Percentiles rank a stretch among this genome's conserved stretches.
Conservation (phyloP, 37 sponge, comb jelly and placozoan genomes). For the Halichondria panicea region DNA sequence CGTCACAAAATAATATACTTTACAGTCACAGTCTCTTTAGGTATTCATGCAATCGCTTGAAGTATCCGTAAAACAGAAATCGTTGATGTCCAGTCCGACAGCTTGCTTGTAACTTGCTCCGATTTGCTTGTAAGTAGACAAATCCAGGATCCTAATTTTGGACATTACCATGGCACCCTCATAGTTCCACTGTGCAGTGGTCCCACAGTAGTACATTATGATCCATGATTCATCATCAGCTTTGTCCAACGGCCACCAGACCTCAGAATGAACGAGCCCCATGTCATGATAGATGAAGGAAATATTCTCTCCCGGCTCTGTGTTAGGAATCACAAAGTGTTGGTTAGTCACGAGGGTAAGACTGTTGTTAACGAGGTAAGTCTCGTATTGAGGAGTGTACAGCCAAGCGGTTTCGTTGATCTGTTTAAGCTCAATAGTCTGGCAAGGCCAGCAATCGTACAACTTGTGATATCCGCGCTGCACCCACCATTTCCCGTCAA, state of each 20-base stretch:
- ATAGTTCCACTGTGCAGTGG: constrained; percentile 15
- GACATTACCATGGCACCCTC: constrained; percentile 13
- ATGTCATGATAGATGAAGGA: background rate
- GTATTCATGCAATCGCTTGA: too few relatives aligned
- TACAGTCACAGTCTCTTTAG: too few relatives aligned
- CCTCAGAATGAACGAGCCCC: constrained; percentile 7
- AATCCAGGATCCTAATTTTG: background rate
- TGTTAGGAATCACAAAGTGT: background rate
- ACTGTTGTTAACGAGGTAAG: background rate
- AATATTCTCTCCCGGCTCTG: background rate
- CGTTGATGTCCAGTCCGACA: constrained; percentile 1
- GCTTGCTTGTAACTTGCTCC: background rate
- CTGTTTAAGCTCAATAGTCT: background rate
- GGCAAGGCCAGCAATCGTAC: constrained; percentile 29
- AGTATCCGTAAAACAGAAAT: background rate
- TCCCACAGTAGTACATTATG: constrained; percentile 10
- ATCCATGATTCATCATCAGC: constrained; percentile 19
- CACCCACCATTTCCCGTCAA: constrained; percentile 12
- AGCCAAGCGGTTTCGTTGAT: constrained; percentile 6
- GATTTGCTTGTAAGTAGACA: background rate
- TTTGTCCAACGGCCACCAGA: constrained; percentile 22
- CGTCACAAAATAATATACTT: too few relatives aligned
- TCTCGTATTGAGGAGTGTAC: background rate
- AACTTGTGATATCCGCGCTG: background rate
- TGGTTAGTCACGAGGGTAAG: background rate